Percentiles rank a stretch among this genome's conserved stretches.
phyloP scores from a whole-genome alignment of 2,797 vertebrate species.

The Clarias fuscus region DNA sequence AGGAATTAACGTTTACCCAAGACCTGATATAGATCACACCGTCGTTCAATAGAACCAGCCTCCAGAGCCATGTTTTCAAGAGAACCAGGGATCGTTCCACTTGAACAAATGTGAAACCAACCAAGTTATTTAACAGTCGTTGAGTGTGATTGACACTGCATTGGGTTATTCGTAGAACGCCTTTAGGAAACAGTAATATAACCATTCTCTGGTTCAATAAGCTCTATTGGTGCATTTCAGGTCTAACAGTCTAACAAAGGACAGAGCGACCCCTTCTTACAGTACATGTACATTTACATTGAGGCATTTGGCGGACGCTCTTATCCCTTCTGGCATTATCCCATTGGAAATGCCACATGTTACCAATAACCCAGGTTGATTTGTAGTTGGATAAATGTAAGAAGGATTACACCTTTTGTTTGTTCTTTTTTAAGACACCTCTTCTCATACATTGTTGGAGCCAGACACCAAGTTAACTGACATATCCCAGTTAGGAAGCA shows the following conservation, averaged over 20 bases:
- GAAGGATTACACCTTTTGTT: not conserved
- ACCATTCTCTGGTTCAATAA: not conserved
- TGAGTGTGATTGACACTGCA: not conserved
- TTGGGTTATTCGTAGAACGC: not conserved
- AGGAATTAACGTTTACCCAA: not conserved
- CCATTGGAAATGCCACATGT: not conserved
- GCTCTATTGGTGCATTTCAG: not conserved
- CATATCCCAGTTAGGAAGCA: too few relatives aligned
- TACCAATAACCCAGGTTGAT: not conserved
- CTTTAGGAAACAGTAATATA: not conserved
- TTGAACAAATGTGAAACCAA: not conserved
- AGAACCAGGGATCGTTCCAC: not conserved
- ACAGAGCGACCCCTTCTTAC: not conserved
- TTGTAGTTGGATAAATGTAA: not conserved
- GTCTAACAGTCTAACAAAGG: not conserved
- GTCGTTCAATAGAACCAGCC: not conserved
- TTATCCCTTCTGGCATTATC: not conserved
- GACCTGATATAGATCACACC: not conserved
- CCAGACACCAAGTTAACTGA: too few relatives aligned
- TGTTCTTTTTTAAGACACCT: too few relatives aligned
- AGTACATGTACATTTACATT: too few relatives aligned
- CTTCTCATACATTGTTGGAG: too few relatives aligned
- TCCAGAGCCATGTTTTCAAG: not conserved
- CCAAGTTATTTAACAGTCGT: not conserved
- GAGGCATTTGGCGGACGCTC: too few relatives aligned